A percentile compares a stretch with the other conserved stretches of the same genome.
These are phyloP conservation scores for Caranx melampygus DNA, from an alignment of 2,113 vertebrate genomes.

Conservation along the genomic window DNA sequence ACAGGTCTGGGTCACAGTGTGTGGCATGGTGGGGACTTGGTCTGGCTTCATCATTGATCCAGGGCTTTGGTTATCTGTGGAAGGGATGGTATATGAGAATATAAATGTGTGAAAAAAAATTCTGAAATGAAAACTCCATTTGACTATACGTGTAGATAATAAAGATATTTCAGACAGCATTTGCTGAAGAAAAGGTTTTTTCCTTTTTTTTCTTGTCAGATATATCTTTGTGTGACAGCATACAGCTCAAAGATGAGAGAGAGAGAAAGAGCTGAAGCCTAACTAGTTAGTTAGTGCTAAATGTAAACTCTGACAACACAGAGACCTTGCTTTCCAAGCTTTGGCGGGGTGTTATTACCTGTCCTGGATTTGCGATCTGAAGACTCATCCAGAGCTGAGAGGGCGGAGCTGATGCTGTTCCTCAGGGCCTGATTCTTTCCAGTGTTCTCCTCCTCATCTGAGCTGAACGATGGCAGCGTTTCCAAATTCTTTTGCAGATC, in stretches of 20 bases:
- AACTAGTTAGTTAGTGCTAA: too few relatives aligned
- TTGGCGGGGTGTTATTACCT: constrained; percentile 80
- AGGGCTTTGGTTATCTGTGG: constrained; percentile 69
- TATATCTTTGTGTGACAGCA: too few relatives aligned
- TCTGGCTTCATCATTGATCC: constrained; percentile 82
- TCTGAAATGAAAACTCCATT: not conserved
- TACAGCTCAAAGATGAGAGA: too few relatives aligned
- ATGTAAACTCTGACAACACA: not conserved
- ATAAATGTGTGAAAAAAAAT: not conserved
- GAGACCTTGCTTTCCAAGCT: not conserved
- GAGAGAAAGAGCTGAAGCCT: too few relatives aligned
- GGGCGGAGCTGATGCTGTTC: constrained; percentile 90
- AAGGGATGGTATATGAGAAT: constrained; percentile 1
- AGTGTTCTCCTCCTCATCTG: constrained; percentile 95
- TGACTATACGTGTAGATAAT: not conserved
- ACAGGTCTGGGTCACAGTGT: constrained; percentile 66
- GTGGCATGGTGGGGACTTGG: constrained; percentile 71
- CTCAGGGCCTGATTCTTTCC: constrained; percentile 91
- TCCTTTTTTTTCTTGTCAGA: too few relatives aligned
- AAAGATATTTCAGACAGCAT: not conserved
- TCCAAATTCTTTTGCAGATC: constrained; percentile 94
- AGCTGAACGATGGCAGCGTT: constrained; percentile 93
- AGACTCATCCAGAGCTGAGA: constrained; percentile 89
- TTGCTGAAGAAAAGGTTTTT: not conserved
- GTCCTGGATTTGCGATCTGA: constrained; percentile 88